Evolutionary conservation across 2,888 invertebrate genomes (phyloP).

Genomic region (Microctonus aethiopoides): DNA sequence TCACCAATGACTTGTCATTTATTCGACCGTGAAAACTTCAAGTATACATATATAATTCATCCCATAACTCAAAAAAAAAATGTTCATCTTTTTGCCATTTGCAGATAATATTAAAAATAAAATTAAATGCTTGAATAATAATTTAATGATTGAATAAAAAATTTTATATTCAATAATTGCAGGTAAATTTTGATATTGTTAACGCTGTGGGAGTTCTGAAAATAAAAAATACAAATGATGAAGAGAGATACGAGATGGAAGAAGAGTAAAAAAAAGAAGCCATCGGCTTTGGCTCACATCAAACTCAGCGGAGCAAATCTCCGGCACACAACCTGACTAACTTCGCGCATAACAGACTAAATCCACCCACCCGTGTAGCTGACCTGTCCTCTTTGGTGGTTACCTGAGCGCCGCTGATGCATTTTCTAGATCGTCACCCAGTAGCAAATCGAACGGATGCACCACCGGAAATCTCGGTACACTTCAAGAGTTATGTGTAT

Average conservation of each 20-base stretch:
- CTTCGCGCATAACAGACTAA: slow-evolving; percentile 46
- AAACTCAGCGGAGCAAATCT: slow-evolving; percentile 60
- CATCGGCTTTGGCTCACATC: slow-evolving; percentile 31
- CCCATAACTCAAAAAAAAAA: no score
- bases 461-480: slow-evolving; percentile 18
- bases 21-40: no score
- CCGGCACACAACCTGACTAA: slow-evolving; percentile 54
- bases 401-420: slow-evolving; percentile 41
- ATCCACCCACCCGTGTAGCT: slow-evolving; percentile 54
- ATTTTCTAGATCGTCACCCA: slow-evolving; percentile 41
- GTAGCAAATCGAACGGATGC: slow-evolving; percentile 21
- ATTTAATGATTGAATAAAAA: not conserved
- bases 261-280: not conserved
- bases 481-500: not conserved
- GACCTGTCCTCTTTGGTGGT: slow-evolving; percentile 51
- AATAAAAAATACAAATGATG: not conserved
- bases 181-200: not conserved
- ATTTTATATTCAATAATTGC: not conserved
- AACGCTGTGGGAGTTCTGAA: not conserved
- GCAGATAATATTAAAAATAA: no score
- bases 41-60: no score
- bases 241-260: not conserved
- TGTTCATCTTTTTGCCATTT: no score
- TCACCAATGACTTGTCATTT: no score
- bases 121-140: not conserved